Evolutionary conservation across 2,888 invertebrate genomes (phyloP), one percentile per base, ranked within the genome.

Genomic region (Asteroscopus sphinx): DNA sequence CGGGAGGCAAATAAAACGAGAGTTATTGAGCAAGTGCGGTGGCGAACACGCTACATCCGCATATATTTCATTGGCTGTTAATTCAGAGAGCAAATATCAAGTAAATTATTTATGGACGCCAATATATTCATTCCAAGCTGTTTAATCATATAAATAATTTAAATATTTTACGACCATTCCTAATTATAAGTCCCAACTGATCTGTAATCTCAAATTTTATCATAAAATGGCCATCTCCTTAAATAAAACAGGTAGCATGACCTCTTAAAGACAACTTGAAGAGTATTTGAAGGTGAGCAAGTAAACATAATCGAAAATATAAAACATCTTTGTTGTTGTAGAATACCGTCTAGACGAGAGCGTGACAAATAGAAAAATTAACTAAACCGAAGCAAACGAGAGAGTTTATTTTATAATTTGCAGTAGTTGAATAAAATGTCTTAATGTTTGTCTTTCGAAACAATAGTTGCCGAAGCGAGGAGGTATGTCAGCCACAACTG

Each of bases 281-380:
- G 84, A 83, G 69, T 77, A 82, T 75, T 77, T 85, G 80, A 88
- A 89, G 88, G 87, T 88, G 80, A 89, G 71, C 73, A 47, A 64
- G 71, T 53, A 65, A 64, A 73, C 49, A 67, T 64, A 73, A 75
- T 76, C 51, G 63, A 52, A 61, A 76, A 54, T 65, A 56, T 60
- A 33, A 59, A 66, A 70, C 56, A 58, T 48, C 63, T 73, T 77
- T 66, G 65, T 74, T 71, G 55, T 58, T 49, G 36, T 46, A 63
- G 55, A 68, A 62, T 60, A 44, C 39, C 53, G 75, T 76, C 71
- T 76, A 77, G 68, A 75, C 74, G 47, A 39, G 45, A 63, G 42
- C 58, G 37, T 57, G 57, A 57, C 55, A 60, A 66, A 63, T 55
- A 28, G 12, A 45, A 44, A 58, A 49, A 68, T 51, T 65, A 32